Evolutionary conservation across 1,140 invertebrate species (phyloP).

Genomic region (Colletes gigas): DNA sequence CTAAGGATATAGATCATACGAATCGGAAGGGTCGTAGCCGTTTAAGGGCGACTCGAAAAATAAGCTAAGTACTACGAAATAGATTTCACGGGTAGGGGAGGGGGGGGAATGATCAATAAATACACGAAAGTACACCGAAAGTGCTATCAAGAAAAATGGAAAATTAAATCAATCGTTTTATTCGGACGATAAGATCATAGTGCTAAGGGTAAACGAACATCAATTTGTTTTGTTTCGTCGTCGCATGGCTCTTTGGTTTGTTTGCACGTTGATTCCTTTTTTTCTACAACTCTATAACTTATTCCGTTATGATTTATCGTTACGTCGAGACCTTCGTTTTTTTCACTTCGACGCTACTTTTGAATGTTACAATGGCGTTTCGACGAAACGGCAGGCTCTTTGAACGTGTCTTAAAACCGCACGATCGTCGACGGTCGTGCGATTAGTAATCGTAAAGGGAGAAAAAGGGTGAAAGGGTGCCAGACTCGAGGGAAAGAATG

Average conservation of each 20-base stretch:
- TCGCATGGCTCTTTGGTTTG: not conserved
- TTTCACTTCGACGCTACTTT: constrained; percentile 1
- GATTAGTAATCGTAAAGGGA: constrained; percentile 25
- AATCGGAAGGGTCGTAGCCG: constrained; percentile 43
- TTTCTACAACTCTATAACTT: too few relatives aligned
- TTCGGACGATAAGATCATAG: constrained; percentile 19
- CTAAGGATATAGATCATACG: constrained; percentile 60
- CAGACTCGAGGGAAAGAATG: constrained; percentile 2
- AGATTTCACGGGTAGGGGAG: constrained; percentile 21
- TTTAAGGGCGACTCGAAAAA: constrained; percentile 46
- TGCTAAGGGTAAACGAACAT: constrained; percentile 5
- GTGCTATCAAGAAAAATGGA: constrained; percentile 24
- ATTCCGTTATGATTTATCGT: not conserved
- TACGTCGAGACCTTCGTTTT: not conserved
- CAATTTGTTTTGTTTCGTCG: too few relatives aligned
- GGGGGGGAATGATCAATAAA: constrained; percentile 9
- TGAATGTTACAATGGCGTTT: constrained; percentile 41
- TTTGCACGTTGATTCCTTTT: too few relatives aligned
- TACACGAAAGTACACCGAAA: constrained; percentile 52
- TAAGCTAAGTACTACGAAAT: constrained; percentile 34
- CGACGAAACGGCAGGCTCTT: constrained; percentile 48
- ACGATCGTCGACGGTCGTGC: constrained; percentile 10
- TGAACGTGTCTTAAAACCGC: constrained; percentile 58
- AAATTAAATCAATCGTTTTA: constrained; percentile 15
- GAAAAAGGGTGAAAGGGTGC: not conserved